Percentiles rank a stretch among this genome's conserved stretches.
Conservation (phyloP, 2,113 vertebrate genomes). For the Chaetorhynchus papuensis region DNA sequence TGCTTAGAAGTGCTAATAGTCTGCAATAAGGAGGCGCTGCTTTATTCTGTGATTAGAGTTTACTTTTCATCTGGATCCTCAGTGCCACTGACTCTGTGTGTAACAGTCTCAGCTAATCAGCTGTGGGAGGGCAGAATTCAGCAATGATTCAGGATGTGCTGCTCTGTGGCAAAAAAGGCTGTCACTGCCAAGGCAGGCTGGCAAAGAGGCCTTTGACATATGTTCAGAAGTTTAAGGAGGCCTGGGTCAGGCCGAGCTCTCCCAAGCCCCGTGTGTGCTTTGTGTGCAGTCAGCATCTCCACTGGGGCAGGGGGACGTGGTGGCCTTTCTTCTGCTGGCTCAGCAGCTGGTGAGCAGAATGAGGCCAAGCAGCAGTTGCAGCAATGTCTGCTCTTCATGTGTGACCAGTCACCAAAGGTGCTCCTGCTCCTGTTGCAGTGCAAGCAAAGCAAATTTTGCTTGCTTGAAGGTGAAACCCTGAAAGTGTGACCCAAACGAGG, state of each 20-base stretch:
- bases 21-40: background rate
- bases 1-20: background rate
- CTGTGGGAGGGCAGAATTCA: background rate
- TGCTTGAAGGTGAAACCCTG: background rate
- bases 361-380: fast-evolving
- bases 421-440: background rate
- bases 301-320: background rate
- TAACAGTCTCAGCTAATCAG: background rate
- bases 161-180: background rate
- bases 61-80: background rate
- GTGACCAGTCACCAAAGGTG: background rate
- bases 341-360: background rate
- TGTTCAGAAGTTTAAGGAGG: background rate
- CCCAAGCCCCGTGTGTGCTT: background rate
- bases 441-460: background rate
- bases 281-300: background rate
- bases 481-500: background rate
- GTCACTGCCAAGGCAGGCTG: background rate
- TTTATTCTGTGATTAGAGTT: background rate
- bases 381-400: background rate
- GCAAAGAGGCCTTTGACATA: background rate
- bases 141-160: background rate
- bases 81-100: background rate
- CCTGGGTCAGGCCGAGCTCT: background rate
- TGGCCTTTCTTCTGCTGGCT: background rate